phyloP scores from a whole-genome alignment of 2,797 vertebrate species.

The Ctenosaura bakeri region DNA sequence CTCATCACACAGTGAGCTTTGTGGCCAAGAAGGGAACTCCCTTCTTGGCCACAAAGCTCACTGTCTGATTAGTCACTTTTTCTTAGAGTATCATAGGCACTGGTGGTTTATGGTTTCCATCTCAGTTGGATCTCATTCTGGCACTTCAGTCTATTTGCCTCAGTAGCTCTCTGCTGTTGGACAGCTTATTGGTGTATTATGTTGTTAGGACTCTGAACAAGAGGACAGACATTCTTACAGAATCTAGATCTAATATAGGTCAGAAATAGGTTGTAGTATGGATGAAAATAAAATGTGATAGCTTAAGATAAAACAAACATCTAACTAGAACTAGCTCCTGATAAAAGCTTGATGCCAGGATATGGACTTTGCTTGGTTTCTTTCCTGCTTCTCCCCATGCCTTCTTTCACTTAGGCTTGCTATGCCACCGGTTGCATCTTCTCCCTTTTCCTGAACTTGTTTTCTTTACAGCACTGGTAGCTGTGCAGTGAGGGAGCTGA shows the following conservation, averaged over 20 bases:
- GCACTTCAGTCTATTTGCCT: background rate
- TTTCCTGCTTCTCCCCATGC: background rate
- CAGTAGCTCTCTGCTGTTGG: background rate
- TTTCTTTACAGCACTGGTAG: background rate
- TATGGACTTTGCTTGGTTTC: background rate
- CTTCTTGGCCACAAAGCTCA: too few species aligned
- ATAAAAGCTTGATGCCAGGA: background rate
- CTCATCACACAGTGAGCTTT: background rate
- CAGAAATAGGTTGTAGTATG: fast-evolving
- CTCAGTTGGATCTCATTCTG: background rate
- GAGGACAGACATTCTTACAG: background rate
- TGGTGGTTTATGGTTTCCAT: too few species aligned
- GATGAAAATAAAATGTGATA: background rate
- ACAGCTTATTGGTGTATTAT: background rate
- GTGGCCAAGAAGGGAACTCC: background rate
- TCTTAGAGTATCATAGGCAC: too few species aligned
- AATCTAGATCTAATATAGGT: background rate
- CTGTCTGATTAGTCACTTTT: too few species aligned
- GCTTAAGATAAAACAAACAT: background rate
- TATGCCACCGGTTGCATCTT: background rate
- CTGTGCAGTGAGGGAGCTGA: background rate
- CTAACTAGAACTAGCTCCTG: background rate
- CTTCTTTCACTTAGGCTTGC: background rate
- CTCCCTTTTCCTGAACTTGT: background rate
- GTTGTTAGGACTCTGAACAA: background rate